Conservation (phyloP, 2,113 vertebrate genomes). For the Conger conger region DNA sequence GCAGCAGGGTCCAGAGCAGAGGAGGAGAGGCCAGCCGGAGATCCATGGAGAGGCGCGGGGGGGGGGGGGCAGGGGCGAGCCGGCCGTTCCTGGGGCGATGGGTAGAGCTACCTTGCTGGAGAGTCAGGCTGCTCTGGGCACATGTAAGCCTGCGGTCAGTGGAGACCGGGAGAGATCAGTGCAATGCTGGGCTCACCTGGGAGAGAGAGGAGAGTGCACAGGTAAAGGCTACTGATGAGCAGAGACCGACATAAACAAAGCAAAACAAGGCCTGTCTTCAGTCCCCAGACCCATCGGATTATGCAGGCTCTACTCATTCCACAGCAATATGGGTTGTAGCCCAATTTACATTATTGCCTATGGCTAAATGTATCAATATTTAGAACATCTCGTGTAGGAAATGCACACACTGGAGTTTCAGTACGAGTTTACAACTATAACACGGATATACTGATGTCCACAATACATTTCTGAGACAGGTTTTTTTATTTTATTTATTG, state of each 20-base stretch:
- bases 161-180: conserved; percentile 44
- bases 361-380: background rate
- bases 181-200: conserved; percentile 54
- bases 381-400: background rate
- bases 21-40: conserved; percentile 55
- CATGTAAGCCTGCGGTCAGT: conserved; percentile 53
- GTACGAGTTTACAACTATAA: too few species aligned
- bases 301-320: background rate
- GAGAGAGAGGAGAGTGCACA: conserved; percentile 14
- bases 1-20: conserved; percentile 64
- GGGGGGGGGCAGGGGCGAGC: conserved; percentile 37
- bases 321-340: background rate
- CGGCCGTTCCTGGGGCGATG: conserved; percentile 44
- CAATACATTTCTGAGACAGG: background rate
- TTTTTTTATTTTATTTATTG: too few species aligned
- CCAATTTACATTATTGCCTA: too few species aligned
- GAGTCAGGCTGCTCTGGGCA: conserved; percentile 44
- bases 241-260: background rate
- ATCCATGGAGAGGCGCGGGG: conserved; percentile 54
- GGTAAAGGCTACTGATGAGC: background rate
- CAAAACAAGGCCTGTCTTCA: background rate
- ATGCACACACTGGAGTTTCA: background rate
- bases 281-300: background rate
- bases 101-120: conserved; percentile 50
- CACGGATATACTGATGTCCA: background rate